A percentile compares a stretch with the other conserved stretches of the same genome.
These are phyloP conservation scores for Dendroctonus valens DNA, from an alignment of 1,140 invertebrate genomes.

Conservation along the genomic window DNA sequence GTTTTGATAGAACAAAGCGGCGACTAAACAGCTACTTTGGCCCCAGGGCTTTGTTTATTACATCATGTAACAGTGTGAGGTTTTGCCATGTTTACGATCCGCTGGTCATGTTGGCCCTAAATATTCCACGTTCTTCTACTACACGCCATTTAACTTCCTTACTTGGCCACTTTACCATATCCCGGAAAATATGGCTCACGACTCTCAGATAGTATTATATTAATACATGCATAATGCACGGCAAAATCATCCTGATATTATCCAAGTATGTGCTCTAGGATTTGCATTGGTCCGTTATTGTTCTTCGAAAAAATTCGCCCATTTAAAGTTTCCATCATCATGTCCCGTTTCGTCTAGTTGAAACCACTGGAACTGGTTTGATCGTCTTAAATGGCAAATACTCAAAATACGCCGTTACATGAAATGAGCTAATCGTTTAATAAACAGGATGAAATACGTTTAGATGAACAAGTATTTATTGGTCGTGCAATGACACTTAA, in stretches of 20 bases:
- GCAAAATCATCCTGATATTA: slow-evolving; percentile 2
- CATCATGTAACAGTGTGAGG: not conserved
- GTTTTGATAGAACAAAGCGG: not conserved
- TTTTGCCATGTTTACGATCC: not conserved
- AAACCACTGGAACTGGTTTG: too few species aligned
- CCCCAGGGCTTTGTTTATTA: not conserved
- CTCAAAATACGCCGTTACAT: too few species aligned
- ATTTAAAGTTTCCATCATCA: too few species aligned
- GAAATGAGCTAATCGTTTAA: too few species aligned
- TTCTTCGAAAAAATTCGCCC: too few species aligned
- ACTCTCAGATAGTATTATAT: slow-evolving; percentile 3
- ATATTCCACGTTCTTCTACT: slow-evolving; percentile 6
- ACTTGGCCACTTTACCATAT: not conserved
- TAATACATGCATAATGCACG: not conserved
- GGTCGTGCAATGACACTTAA: not conserved
- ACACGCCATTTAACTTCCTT: too few species aligned
- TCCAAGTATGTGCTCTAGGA: not conserved
- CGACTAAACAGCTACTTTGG: not conserved
- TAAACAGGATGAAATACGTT: too few species aligned
- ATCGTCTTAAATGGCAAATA: too few species aligned
- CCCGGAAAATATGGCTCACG: slow-evolving; percentile 8
- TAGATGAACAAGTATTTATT: not conserved
- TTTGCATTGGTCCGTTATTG: not conserved
- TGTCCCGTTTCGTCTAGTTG: too few species aligned
- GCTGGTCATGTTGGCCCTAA: slow-evolving; percentile 3